These are phyloP conservation scores for Asbolus verrucosus DNA, from an alignment of 1,140 invertebrate genomes.

Conservation along the genomic window DNA sequence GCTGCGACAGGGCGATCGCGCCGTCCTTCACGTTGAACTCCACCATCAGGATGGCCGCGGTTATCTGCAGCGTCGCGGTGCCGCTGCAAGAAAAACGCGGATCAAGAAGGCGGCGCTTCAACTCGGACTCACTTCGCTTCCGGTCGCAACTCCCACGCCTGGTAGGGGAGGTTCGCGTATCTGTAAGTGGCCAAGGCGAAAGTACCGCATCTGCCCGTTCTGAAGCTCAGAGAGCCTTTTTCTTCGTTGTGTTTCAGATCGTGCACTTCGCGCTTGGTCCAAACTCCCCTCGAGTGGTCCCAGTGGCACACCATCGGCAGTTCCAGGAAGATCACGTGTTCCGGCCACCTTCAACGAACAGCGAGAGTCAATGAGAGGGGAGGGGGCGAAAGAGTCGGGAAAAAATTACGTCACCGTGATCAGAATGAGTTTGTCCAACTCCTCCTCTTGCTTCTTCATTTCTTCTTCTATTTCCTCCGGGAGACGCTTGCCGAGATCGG, in stretches of 20 bases:
- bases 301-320: slow-evolving; percentile 84
- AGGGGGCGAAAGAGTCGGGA: too few species aligned
- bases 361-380: slow-evolving; percentile 77
- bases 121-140: slow-evolving; percentile 69
- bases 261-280: slow-evolving; percentile 82
- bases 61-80: slow-evolving; percentile 73
- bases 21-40: slow-evolving; percentile 76
- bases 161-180: slow-evolving; percentile 85
- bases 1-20: slow-evolving; percentile 68
- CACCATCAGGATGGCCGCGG: slow-evolving; percentile 75
- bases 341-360: slow-evolving; percentile 71
- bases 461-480: slow-evolving; percentile 86
- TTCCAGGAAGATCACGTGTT: slow-evolving; percentile 85
- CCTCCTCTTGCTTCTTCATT: slow-evolving; percentile 78
- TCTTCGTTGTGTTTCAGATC: slow-evolving; percentile 88
- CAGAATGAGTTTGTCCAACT: slow-evolving; percentile 78
- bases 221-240: slow-evolving; percentile 79
- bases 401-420: slow-evolving; percentile 76
- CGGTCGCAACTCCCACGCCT: slow-evolving; percentile 86
- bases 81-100: slow-evolving; percentile 61
- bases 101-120: slow-evolving; percentile 50
- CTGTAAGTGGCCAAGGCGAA: slow-evolving; percentile 80
- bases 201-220: slow-evolving; percentile 79
- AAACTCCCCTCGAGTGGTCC: slow-evolving; percentile 71
- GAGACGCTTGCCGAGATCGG: slow-evolving; percentile 73